A percentile compares a stretch with the other conserved stretches of the same genome.
Evolutionary conservation across 2,113 vertebrate genomes (phyloP).

Genomic region (Machaerirhynchus nigripectus): DNA sequence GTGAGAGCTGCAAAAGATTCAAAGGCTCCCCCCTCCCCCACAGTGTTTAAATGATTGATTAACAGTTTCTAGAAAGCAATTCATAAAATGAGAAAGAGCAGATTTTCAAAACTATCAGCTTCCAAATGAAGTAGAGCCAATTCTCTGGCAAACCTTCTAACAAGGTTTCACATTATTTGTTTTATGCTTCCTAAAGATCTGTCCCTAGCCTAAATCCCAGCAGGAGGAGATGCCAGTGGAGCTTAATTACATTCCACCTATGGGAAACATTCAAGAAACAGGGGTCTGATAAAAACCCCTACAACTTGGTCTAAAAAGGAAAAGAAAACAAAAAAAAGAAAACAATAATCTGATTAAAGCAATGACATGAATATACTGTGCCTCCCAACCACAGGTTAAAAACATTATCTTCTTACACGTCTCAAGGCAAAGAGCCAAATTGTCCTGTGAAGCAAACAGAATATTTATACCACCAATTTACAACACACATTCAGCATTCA

Average conservation of each 20-base stretch:
- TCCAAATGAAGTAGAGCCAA: constrained; percentile 8
- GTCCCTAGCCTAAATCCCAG: constrained; percentile 59
- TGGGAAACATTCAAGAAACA: constrained; percentile 58
- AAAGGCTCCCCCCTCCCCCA: neutral
- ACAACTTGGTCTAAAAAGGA: neutral
- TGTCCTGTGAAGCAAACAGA: neutral
- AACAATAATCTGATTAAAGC: constrained; percentile 44
- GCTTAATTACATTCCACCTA: constrained; percentile 71
- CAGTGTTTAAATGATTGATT: constrained; percentile 21
- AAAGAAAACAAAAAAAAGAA: neutral
- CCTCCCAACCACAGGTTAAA: constrained; percentile 14
- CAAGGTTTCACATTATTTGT: constrained; percentile 46
- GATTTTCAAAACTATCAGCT: constrained; percentile 37
- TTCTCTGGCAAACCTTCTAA: constrained; percentile 46
- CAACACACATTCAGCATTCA: neutral
- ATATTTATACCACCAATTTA: constrained; percentile 4
- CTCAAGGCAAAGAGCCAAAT: constrained; percentile 1
- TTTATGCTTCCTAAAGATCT: constrained; percentile 43
- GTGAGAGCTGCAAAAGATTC: neutral
- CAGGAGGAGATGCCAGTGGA: constrained; percentile 52
- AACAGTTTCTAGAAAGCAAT: constrained; percentile 34
- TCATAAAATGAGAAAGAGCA: constrained; percentile 6
- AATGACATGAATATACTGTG: neutral
- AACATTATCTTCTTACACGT: neutral
- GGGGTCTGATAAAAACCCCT: constrained; percentile 29